A percentile compares a stretch with the other conserved stretches of the same genome.
Conservation (phyloP, 2,113 vertebrate species). For the Prunella fulvescens region DNA sequence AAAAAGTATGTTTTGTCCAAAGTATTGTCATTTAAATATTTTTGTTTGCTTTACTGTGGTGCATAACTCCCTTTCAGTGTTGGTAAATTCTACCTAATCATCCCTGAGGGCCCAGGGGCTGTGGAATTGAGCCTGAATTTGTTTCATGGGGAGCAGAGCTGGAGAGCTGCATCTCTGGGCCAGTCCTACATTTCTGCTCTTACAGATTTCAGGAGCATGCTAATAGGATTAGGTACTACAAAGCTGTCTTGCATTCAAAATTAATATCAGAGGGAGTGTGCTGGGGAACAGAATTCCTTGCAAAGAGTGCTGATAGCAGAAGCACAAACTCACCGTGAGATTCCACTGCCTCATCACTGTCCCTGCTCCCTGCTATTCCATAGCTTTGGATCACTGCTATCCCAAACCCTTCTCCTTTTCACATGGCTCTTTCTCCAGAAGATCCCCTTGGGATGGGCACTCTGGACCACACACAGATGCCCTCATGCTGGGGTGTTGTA, state of each 20-base stretch:
- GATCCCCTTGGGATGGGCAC: not conserved
- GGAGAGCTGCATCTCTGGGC: not conserved
- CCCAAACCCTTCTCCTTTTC: not conserved
- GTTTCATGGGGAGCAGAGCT: not conserved
- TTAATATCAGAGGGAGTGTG: not conserved
- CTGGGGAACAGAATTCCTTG: not conserved
- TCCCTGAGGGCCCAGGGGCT: not conserved
- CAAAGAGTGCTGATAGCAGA: not conserved
- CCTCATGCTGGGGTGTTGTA: no score
- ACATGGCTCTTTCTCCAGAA: not conserved
- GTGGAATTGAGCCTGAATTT: not conserved
- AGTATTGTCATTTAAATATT: not conserved
- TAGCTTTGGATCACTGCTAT: rapidly evolving
- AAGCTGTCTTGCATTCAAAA: slow-evolving; percentile 13
- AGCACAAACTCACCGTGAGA: not conserved
- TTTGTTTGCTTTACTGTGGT: not conserved
- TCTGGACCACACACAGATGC: not conserved
- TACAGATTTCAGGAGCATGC: slow-evolving; percentile 20
- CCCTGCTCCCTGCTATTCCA: not conserved
- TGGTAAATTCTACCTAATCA: not conserved
- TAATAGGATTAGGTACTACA: slow-evolving; percentile 38
- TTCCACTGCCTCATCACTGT: not conserved
- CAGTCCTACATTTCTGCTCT: not conserved
- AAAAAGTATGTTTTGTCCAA: not conserved
- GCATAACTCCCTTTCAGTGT: rapidly evolving